phyloP scores from a whole-genome alignment of 2,113 vertebrate genomes.

The Gopherus flavomarginatus region DNA sequence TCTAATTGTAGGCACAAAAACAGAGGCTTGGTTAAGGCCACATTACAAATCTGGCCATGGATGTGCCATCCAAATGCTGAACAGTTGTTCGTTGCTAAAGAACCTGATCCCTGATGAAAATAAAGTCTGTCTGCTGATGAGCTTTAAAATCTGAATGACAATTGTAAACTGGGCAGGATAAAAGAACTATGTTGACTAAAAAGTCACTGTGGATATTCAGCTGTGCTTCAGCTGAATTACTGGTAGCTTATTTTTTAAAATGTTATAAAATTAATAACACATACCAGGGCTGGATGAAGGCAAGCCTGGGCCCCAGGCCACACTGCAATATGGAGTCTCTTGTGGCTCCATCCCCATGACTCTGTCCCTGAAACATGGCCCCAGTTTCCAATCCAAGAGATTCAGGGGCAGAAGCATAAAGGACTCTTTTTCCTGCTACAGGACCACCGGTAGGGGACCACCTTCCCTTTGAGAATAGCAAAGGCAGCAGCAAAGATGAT shows the following conservation, averaged over 20 bases:
- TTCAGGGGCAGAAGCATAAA: not conserved
- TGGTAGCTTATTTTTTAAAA: not conserved
- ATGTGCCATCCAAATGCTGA: too few relatives aligned
- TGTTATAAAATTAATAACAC: not conserved
- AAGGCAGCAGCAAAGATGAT: not conserved
- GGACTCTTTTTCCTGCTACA: not conserved
- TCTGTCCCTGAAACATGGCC: rapidly evolving
- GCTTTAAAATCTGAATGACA: not conserved
- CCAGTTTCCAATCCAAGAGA: not conserved
- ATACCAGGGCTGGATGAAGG: not conserved
- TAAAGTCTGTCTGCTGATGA: not conserved
- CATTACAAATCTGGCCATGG: not conserved
- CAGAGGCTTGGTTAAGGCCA: not conserved
- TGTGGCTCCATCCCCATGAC: not conserved
- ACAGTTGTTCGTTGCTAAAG: rapidly evolving
- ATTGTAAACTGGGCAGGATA: not conserved
- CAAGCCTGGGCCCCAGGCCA: not conserved
- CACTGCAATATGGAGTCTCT: not conserved
- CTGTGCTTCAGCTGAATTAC: not conserved
- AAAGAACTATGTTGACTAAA: not conserved
- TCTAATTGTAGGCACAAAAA: not conserved
- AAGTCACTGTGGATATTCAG: rapidly evolving
- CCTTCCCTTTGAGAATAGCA: not conserved
- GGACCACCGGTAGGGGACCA: too few relatives aligned
- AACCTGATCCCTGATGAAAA: not conserved